Percentiles rank a stretch among this genome's conserved stretches.
Conservation (phyloP, 1,140 invertebrate genomes). For the Dryas iulia region DNA sequence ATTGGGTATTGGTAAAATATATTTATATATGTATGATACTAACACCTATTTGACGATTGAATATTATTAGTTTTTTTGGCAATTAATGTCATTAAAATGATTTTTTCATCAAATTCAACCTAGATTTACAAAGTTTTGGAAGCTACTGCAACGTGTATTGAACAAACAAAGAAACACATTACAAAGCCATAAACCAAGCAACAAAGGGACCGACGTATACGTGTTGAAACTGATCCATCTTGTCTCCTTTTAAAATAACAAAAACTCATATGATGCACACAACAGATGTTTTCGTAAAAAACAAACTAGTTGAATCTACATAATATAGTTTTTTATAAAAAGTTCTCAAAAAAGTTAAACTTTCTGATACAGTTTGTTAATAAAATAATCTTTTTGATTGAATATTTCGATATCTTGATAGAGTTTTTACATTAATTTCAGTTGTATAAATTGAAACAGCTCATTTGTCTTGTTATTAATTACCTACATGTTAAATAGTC, state of each 20-base stretch:
- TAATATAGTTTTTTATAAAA: constrained; percentile 2
- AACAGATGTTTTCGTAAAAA: constrained; percentile 79
- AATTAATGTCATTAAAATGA: neutral
- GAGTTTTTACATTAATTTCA: neutral
- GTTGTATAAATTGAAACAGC: neutral
- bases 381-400: neutral
- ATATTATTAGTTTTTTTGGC: neutral
- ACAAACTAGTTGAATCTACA: constrained; percentile 43
- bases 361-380: neutral
- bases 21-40: no score
- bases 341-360: neutral
- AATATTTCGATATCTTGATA: neutral
- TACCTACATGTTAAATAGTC: neutral
- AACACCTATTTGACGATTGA: neutral
- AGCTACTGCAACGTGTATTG: constrained; percentile 67
- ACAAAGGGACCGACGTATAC: constrained; percentile 76
- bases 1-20: no score
- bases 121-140: constrained; percentile 52
- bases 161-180: constrained; percentile 79
- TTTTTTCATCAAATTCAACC: neutral
- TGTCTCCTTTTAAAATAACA: constrained; percentile 79
- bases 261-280: constrained; percentile 73
- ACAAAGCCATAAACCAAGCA: constrained; percentile 76
- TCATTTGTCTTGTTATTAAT: neutral
- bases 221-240: constrained; percentile 80